phyloP scores from a whole-genome alignment of 2,797 vertebrate genomes.

The Sebastolobus alascanus region DNA sequence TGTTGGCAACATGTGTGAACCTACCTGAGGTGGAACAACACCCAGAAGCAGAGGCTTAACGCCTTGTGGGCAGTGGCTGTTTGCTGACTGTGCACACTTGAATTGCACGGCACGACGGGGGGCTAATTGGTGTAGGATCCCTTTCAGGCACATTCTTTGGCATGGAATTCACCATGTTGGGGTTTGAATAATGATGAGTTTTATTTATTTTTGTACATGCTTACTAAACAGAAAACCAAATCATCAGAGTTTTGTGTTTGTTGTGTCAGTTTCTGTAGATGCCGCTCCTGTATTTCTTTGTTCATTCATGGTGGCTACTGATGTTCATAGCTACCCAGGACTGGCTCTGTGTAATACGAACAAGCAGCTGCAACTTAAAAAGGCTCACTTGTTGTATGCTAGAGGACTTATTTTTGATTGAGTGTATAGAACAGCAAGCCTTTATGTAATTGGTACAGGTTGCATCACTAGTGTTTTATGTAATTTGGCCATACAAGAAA shows the following conservation, averaged over 20 bases:
- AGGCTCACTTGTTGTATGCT: conserved; percentile 6
- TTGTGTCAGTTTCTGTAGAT: background rate
- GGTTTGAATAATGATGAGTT: conserved; percentile 12
- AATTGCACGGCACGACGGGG: conserved; percentile 7
- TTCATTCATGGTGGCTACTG: background rate
- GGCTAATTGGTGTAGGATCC: conserved; percentile 45
- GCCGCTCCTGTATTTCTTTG: background rate
- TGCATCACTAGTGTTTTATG: conserved; percentile 1
- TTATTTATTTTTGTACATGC: background rate
- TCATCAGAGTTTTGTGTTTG: background rate
- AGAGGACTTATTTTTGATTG: conserved; percentile 25
- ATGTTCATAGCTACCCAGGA: background rate
- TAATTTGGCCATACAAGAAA: background rate
- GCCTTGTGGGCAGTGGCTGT: conserved; percentile 27
- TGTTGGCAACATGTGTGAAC: conserved; percentile 34
- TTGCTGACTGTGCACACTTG: conserved; percentile 44
- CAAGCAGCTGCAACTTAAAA: conserved; percentile 10
- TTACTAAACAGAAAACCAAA: background rate
- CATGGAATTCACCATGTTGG: conserved; percentile 1
- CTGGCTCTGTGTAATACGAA: background rate
- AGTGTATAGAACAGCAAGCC: conserved; percentile 1
- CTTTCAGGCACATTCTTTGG: conserved; percentile 15
- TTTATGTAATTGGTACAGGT: background rate
- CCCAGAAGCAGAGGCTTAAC: conserved; percentile 21
- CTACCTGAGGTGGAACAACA: conserved; percentile 20